These are phyloP conservation scores for Maniola hyperantus DNA, from an alignment of 2,888 invertebrate genomes.

Conservation along the genomic window DNA sequence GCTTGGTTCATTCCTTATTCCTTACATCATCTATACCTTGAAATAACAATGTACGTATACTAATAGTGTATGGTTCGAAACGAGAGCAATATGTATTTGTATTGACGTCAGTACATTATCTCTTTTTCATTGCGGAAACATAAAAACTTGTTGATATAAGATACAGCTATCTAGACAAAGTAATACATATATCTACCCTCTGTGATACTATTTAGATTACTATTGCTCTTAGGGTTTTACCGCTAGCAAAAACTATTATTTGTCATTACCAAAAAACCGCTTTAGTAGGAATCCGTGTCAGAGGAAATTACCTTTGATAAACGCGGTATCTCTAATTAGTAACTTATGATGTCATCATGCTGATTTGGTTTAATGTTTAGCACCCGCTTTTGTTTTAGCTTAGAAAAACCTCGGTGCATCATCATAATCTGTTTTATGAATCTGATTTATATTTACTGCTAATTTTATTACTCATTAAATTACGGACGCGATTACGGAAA, in stretches of 20 bases:
- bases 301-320: constrained; percentile 40
- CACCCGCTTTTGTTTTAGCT: constrained; percentile 6
- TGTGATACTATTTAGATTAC: background rate
- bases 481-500: constrained; percentile 4
- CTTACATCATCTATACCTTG: constrained; percentile 23
- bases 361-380: constrained; percentile 19
- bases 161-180: constrained; percentile 7
- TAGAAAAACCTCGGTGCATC: constrained; percentile 7
- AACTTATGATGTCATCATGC: constrained; percentile 32
- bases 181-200: constrained; percentile 2
- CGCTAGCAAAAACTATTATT: background rate
- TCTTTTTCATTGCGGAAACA: constrained; percentile 17
- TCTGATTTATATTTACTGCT: constrained; percentile 1
- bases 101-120: constrained; percentile 18
- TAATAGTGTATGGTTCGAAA: constrained; percentile 14
- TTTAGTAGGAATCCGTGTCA: constrained; percentile 29
- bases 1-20: constrained; percentile 19
- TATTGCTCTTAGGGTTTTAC: background rate
- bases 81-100: constrained; percentile 1
- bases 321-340: constrained; percentile 35
- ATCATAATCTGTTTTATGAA: constrained; percentile 1
- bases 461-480: constrained; percentile 9
- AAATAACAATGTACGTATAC: constrained; percentile 16
- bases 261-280: constrained; percentile 17
- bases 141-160: background rate